Evolutionary conservation across 1,140 invertebrate genomes (phyloP), one percentile per base, ranked within the genome.

Genomic region (Cherax quadricarinatus): DNA sequence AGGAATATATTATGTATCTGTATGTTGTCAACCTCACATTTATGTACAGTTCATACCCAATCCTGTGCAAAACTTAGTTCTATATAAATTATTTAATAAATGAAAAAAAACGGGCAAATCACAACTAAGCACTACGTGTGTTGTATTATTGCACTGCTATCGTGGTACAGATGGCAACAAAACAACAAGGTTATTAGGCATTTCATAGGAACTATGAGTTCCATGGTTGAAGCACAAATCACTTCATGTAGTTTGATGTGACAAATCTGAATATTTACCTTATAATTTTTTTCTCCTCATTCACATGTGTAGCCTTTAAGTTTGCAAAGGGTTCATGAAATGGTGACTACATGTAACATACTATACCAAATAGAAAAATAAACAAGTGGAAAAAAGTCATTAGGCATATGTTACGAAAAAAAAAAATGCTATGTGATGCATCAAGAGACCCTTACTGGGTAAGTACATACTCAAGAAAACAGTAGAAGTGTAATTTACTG

Each of bases 351-450:
- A 10, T 57, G 53, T 57, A 14, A 10, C 9, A 57, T 57, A 57
- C 53, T 10, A 57, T 41, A 5, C 14, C 53, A 48, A 49, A 62
- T 30, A 81, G 53, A 16, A 60, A 62, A 60, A 84, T 84, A 84
- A 84, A 53, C 49, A 84, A 84, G 24, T 62, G 53, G 82, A 84
- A 84, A 62, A 53, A 84, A 84, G 53, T 84, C 51, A 14, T 14
- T 60, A 21, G 53, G 57, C 6, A 4, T 62, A 24, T 24, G 51
- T 21, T 81, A 21, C 6, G 70, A 4, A 75, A 24, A 24, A 24
- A 24, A 18, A 70, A 21, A 12, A 75, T 24, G n/a, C 3, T 7
- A 75, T 10, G 70, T 57, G 14, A 30, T 75, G 14, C n/a, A 75
- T n/a, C 62, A 66, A 16, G 14, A 66, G 62, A 66, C 62, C 18